phyloP scores from a whole-genome alignment of 2,113 vertebrate species.

The Hypomesus transpacificus region DNA sequence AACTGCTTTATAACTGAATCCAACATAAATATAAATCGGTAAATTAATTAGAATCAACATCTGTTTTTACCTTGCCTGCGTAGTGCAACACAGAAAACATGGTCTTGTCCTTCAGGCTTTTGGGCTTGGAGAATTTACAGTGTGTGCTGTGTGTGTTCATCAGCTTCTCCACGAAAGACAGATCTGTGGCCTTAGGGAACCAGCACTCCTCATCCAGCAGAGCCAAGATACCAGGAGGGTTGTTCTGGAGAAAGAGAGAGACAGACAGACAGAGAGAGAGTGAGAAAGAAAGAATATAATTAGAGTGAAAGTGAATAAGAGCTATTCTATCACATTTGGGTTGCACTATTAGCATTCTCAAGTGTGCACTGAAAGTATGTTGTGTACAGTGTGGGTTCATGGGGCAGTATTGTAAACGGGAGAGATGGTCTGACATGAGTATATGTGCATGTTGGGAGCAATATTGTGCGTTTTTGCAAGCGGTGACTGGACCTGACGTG shows the following conservation, averaged over 20 bases:
- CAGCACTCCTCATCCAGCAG: constrained; percentile 95
- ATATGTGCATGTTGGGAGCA: no score
- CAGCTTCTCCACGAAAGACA: constrained; percentile 91
- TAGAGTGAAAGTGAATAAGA: not conserved
- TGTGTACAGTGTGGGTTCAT: not conserved
- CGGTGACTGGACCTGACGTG: no score
- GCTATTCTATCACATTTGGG: no score
- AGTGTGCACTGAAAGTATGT: not conserved
- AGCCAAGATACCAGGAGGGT: constrained; percentile 91
- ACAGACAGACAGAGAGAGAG: not conserved
- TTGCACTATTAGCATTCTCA: no score
- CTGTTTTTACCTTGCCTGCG: constrained; percentile 81
- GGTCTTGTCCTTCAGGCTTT: constrained; percentile 89
- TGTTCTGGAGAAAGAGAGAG: constrained; percentile 73
- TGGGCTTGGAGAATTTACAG: constrained; percentile 90
- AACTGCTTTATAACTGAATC: no score
- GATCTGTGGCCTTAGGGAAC: constrained; percentile 95
- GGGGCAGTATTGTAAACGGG: no score
- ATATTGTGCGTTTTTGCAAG: no score
- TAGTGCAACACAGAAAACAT: constrained; percentile 93
- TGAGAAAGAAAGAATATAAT: not conserved
- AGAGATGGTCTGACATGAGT: no score
- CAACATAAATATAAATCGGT: no score
- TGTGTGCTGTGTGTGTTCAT: constrained; percentile 82
- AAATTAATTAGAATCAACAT: not conserved